These are phyloP conservation scores for Mercenaria mercenaria DNA, from an alignment of 1,140 invertebrate genomes.

Conservation along the genomic window DNA sequence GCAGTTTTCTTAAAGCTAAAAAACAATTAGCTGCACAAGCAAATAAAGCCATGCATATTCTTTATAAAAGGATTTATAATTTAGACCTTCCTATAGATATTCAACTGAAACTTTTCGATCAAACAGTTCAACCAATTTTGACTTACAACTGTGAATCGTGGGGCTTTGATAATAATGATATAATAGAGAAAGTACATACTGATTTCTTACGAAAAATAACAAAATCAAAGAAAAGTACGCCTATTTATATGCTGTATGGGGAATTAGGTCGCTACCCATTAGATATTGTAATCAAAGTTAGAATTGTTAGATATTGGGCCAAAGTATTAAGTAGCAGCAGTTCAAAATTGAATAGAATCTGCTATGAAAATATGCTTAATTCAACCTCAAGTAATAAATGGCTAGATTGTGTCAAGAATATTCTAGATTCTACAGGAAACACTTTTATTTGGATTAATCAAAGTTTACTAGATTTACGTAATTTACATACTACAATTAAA, in stretches of 20 bases:
- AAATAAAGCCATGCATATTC: not conserved
- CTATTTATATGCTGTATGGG: not conserved
- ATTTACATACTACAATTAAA: not conserved
- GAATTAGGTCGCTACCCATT: too few relatives aligned
- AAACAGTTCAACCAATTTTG: not conserved
- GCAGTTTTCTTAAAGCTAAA: not conserved
- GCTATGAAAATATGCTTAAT: not conserved
- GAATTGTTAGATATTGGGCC: not conserved
- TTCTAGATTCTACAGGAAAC: not conserved
- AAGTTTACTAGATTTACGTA: not conserved
- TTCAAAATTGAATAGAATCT: not conserved
- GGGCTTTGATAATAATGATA: slow-evolving; percentile 12
- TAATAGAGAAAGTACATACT: slow-evolving; percentile 10
- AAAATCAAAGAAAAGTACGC: not conserved
- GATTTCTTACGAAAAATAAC: not conserved
- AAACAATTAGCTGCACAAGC: not conserved
- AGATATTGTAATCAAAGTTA: not conserved
- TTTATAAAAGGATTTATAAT: too few relatives aligned
- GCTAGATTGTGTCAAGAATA: not conserved
- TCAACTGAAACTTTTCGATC: slow-evolving; percentile 14
- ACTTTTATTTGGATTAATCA: not conserved
- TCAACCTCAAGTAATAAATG: not conserved
- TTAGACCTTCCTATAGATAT: too few relatives aligned
- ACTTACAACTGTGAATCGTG: not conserved
- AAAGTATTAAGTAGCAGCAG: not conserved